These are phyloP conservation scores for Lagria hirta DNA, from an alignment of 2,888 invertebrate species.

Conservation along the genomic window DNA sequence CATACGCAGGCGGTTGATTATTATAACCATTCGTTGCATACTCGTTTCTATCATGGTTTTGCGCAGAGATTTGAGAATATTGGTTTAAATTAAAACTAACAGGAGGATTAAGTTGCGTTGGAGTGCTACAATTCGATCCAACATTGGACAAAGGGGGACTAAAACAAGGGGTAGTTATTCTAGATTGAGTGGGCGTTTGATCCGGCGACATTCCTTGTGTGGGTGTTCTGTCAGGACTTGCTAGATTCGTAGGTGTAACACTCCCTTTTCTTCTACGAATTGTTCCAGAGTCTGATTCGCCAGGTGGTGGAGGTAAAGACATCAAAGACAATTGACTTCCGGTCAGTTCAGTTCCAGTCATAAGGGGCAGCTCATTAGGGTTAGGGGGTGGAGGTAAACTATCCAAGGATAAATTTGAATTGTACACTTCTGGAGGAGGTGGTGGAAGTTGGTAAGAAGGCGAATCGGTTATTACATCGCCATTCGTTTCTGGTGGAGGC, in stretches of 20 bases:
- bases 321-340: slow-evolving; percentile 71
- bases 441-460: slow-evolving; percentile 65
- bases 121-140: slow-evolving; percentile 50
- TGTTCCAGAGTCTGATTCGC: slow-evolving; percentile 52
- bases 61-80: slow-evolving; percentile 33
- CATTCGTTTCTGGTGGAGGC: slow-evolving; percentile 58
- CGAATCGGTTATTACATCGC: slow-evolving; percentile 53
- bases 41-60: slow-evolving; percentile 44
- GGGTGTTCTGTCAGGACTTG: slow-evolving; percentile 51
- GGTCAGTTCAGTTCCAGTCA: slow-evolving; percentile 60
- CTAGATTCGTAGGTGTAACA: slow-evolving; percentile 53
- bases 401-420: slow-evolving; percentile 76
- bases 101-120: slow-evolving; percentile 48
- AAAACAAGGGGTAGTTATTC: slow-evolving; percentile 48
- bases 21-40: slow-evolving; percentile 34
- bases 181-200: slow-evolving; percentile 54
- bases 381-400: slow-evolving; percentile 80
- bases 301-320: slow-evolving; percentile 76
- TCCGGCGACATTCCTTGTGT: slow-evolving; percentile 49
- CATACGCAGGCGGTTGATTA: slow-evolving; percentile 53
- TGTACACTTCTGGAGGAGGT: slow-evolving; percentile 73
- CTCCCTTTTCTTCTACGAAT: slow-evolving; percentile 54
- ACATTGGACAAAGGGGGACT: slow-evolving; percentile 48
- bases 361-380: slow-evolving; percentile 59
- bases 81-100: slow-evolving; percentile 46